Evolutionary conservation across 1,140 invertebrate genomes (phyloP).

Genomic region (Pseudachorutes palmiensis): DNA sequence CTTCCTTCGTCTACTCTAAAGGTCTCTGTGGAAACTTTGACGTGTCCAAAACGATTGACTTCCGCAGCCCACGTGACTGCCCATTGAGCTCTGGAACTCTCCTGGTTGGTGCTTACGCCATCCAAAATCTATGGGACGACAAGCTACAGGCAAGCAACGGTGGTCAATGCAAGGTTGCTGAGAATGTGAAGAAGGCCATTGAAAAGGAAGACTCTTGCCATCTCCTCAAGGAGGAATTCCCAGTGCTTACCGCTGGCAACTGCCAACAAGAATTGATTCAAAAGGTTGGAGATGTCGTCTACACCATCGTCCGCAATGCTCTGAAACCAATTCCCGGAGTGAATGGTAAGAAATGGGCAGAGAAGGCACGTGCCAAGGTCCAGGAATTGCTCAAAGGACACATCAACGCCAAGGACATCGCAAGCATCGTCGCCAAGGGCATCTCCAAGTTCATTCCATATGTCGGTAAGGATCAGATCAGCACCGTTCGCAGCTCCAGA

Average conservation of each 20-base stretch:
- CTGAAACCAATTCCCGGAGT: neutral
- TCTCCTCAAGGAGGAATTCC: neutral
- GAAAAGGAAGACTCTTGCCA: constrained; percentile 22
- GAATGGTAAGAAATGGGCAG: constrained; percentile 1
- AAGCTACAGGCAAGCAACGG: neutral
- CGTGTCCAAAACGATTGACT: constrained; percentile 30
- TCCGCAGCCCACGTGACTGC: constrained; percentile 27
- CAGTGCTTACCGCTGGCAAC: neutral
- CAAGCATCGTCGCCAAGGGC: neutral
- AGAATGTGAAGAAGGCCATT: constrained; percentile 22
- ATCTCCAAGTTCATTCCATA: neutral
- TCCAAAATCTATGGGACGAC: constrained; percentile 4
- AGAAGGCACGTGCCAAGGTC: neutral
- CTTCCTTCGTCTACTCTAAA: neutral
- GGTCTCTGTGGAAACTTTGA: constrained; percentile 34
- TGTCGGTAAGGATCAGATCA: too few relatives aligned
- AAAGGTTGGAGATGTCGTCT: neutral
- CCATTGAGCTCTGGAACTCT: constrained; percentile 32
- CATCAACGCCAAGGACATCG: neutral
- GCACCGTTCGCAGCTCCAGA: too few relatives aligned
- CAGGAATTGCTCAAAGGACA: neutral
- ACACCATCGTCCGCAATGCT: neutral
- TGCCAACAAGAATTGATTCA: neutral
- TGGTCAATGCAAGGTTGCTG: constrained; percentile 22
- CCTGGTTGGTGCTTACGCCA: constrained; percentile 31